These are phyloP conservation scores for Ylistrum balloti DNA, from an alignment of 1,140 invertebrate species.

Conservation along the genomic window DNA sequence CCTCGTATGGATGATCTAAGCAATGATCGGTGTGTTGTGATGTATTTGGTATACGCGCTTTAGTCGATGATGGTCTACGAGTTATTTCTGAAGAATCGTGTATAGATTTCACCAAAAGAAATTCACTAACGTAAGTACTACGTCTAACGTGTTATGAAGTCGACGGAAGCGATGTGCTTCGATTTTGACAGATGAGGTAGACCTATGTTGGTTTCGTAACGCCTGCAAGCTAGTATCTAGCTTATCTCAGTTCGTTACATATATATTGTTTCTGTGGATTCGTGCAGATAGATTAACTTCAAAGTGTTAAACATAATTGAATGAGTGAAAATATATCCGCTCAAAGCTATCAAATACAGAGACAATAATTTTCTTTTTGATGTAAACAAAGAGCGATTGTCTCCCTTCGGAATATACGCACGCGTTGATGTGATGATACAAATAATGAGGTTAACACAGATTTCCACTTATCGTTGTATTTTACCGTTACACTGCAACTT, in stretches of 20 bases:
- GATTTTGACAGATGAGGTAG: not conserved
- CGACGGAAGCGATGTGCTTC: not conserved
- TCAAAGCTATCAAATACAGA: not conserved
- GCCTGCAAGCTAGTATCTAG: too few relatives aligned
- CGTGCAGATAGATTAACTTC: not conserved
- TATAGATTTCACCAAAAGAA: not conserved
- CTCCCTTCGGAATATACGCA: not conserved
- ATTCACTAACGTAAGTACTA: not conserved
- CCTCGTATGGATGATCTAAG: constrained; percentile 23
- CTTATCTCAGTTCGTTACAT: not conserved
- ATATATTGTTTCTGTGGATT: not conserved
- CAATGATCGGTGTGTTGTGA: not conserved
- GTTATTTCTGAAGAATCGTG: not conserved
- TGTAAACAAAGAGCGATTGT: constrained; percentile 13
- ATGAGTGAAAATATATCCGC: not conserved
- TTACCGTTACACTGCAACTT: too few relatives aligned
- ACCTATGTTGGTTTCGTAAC: too few relatives aligned
- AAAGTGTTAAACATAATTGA: not conserved
- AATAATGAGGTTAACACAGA: not conserved
- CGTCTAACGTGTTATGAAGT: too few relatives aligned
- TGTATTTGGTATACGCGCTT: not conserved
- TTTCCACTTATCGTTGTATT: too few relatives aligned
- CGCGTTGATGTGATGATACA: not conserved
- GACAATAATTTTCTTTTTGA: not conserved
- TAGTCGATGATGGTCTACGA: not conserved